Base-by-base conservation (phyloP, 2,113 vertebrate species). In the Sceloporus tristichus region DNA sequence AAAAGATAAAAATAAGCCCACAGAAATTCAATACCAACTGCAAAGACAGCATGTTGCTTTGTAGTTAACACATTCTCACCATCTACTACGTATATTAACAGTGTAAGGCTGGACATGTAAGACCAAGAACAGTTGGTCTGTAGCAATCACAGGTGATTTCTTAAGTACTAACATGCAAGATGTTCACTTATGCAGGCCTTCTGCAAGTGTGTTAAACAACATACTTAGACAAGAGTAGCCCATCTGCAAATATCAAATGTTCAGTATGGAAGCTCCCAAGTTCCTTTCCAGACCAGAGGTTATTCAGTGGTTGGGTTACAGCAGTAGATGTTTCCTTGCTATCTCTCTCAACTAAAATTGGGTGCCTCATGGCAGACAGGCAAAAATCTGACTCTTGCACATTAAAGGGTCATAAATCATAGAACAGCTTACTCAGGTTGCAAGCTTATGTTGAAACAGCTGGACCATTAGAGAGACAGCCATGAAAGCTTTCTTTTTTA, bases 321-420 rank as follows among this genome's bases (percentile, higher is more conserved):
- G 66, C 70, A 83, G 80, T 85, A 19, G 79, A 82, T 77, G 78
- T 85, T 34, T 87, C 87, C n/a, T 56, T 0, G 1, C 89, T 91
- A 92, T 88, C 91, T 94, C 75, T 65, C 94, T 91, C 87, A 85
- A 92, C 94, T 94, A 95, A 95, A 96, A 95, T 94, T 95, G 95
- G 95, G 11, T 85, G 56, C 3, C 70, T 68, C 87, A 68, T 94
- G 95, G 91, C 94, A 96, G 95, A 94, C 91, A 88, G 88, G 90
- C 95, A 95, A 95, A 95, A 95, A 95, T 94, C 92, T 94, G 92
- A 96, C 95, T 94, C 94, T 94, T 92, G 80, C 90, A 92, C 73
- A 95, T 95, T 96, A 96, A 94, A 90, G 88, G 88, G 68, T 91
- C 87, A 94, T 94, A 94, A 94, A 94, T 95, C 94, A 93, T 53